phyloP scores from a whole-genome alignment of 2,888 invertebrate genomes.

The Platycheirus albimanus region DNA sequence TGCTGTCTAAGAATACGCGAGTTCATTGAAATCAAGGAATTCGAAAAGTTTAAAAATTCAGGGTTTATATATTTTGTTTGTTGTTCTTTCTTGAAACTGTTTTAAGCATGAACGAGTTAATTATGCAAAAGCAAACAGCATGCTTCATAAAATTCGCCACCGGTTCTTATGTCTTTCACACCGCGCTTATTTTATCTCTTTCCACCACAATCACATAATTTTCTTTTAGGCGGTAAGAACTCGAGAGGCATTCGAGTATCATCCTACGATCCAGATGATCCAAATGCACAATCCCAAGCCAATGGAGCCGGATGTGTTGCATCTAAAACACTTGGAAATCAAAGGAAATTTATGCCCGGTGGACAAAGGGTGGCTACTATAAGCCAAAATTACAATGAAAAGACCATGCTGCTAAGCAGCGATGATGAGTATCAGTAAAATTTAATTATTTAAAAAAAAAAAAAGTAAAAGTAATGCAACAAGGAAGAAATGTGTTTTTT shows the following conservation, averaged over 20 bases:
- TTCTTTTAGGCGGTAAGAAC: slow-evolving; percentile 85
- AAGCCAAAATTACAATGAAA: slow-evolving; percentile 95
- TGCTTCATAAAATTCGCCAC: slow-evolving; percentile 2
- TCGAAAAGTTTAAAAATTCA: background rate
- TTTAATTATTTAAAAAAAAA: slow-evolving; percentile 3
- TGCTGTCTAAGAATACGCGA: too few relatives aligned
- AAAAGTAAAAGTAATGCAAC: slow-evolving; percentile 9
- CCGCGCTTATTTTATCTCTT: slow-evolving; percentile 48
- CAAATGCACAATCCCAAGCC: slow-evolving; percentile 80
- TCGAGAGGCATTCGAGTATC: slow-evolving; percentile 87
- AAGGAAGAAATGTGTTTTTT: slow-evolving; percentile 16
- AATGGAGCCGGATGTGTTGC: slow-evolving; percentile 82
- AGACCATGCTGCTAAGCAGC: slow-evolving; percentile 96
- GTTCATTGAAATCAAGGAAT: too few relatives aligned
- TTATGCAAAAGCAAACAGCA: background rate
- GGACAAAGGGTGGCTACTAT: slow-evolving; percentile 91
- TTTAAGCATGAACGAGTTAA: background rate
- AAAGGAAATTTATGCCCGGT: slow-evolving; percentile 85
- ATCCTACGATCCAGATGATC: slow-evolving; percentile 88
- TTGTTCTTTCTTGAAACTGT: background rate
- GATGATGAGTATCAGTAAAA: slow-evolving; percentile 95
- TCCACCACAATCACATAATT: slow-evolving; percentile 56
- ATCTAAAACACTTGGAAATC: slow-evolving; percentile 82
- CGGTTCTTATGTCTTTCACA: slow-evolving; percentile 20
- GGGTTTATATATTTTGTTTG: background rate